Conservation (phyloP, 2,888 invertebrate genomes). For the Melieria picta region DNA sequence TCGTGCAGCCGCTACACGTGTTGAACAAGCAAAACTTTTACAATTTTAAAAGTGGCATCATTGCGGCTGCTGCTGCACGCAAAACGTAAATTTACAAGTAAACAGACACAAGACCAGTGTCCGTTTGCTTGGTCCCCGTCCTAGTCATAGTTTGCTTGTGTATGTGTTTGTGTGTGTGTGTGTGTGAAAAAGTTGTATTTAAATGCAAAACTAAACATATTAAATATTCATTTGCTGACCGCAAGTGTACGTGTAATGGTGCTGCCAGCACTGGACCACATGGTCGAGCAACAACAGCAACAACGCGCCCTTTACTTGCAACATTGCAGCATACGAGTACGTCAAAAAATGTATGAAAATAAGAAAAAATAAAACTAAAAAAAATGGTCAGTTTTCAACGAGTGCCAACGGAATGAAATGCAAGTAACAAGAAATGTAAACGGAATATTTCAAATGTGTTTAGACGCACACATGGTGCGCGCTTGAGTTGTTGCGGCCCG, state of each 20-base stretch:
- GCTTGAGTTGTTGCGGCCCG: no score
- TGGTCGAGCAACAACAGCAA: no score
- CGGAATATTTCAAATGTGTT: no score
- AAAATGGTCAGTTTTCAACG: no score
- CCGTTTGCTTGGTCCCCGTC: neutral
- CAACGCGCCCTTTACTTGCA: no score
- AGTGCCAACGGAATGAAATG: no score
- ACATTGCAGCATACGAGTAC: no score
- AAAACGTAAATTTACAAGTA: no score
- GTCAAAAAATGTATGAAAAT: no score
- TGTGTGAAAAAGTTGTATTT: slow-evolving; percentile 15
- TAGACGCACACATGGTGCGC: no score
- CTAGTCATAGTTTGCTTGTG: neutral
- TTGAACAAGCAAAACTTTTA: slow-evolving; percentile 4
- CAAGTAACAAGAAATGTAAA: no score
- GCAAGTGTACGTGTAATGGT: slow-evolving; percentile 41
- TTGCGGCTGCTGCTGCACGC: neutral
- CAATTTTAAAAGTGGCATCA: neutral
- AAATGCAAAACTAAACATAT: slow-evolving; percentile 51
- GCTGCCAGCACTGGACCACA: neutral
- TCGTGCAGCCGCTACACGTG: neutral
- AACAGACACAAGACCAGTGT: neutral
- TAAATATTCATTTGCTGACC: slow-evolving; percentile 53
- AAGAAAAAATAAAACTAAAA: no score
- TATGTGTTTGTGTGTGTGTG: neutral